Evolutionary conservation across 2,888 invertebrate species (phyloP).

Genomic region (Tromatobia lineatoria): DNA sequence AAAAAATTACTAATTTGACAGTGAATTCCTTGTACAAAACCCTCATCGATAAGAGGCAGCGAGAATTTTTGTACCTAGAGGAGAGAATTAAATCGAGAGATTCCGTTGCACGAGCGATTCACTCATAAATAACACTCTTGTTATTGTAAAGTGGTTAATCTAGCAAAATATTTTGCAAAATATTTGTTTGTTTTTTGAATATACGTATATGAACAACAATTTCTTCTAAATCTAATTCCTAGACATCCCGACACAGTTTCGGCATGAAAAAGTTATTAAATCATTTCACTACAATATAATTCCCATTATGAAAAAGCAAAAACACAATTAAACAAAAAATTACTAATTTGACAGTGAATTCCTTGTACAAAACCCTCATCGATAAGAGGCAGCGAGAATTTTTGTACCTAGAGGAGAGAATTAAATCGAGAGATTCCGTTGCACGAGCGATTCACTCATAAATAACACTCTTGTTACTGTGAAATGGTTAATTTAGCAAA

Average conservation of each 20-base stretch:
- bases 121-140: conserved; percentile 64
- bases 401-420: neutral
- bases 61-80: neutral
- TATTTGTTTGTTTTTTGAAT: too few species aligned
- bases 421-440: neutral
- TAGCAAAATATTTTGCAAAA: conserved; percentile 70
- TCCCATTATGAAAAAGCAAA: too few species aligned
- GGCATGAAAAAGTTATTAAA: too few species aligned
- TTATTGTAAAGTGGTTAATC: conserved; percentile 68
- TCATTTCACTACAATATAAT: too few species aligned
- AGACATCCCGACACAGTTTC: too few species aligned
- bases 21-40: too few species aligned
- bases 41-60: neutral
- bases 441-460: conserved; percentile 46
- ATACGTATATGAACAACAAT: too few species aligned
- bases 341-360: too few species aligned
- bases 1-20: too few species aligned
- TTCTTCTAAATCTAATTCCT: too few species aligned
- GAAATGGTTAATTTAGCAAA: conserved; percentile 70
- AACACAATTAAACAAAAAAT: too few species aligned
- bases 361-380: too few species aligned
- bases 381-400: neutral
- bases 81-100: neutral
- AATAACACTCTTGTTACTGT: conserved; percentile 61
- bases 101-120: conserved; percentile 17